A percentile compares a stretch with the other conserved stretches of the same genome.
Conservation (phyloP, 2,113 vertebrate genomes). For the Boulengeromyrus knoepffleri region DNA sequence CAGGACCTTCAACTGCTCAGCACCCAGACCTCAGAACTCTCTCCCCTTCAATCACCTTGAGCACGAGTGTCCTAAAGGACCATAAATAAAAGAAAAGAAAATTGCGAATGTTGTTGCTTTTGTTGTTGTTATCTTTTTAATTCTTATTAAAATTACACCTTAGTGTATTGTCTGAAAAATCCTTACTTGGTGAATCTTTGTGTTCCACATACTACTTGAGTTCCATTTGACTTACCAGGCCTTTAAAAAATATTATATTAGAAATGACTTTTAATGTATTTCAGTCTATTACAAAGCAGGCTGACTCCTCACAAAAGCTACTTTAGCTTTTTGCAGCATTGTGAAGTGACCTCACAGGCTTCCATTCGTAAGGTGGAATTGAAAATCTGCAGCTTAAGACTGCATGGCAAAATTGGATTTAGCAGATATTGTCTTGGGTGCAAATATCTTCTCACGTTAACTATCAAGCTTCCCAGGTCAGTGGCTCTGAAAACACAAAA, state of each 20-base stretch:
- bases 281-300: neutral
- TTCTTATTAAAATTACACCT: neutral
- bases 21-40: neutral
- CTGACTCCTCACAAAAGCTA: neutral
- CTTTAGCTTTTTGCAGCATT: neutral
- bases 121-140: neutral
- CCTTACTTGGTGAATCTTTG: neutral
- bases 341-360: neutral
- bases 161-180: neutral
- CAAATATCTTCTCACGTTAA: neutral
- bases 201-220: neutral
- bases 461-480: neutral
- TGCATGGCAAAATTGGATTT: neutral
- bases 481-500: neutral
- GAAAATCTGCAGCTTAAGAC: neutral
- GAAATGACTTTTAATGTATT: neutral
- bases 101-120: neutral
- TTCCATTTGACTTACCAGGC: neutral
- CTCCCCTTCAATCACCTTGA: neutral
- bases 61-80: neutral
- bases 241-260: neutral
- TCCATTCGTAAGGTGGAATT: neutral
- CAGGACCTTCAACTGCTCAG: neutral
- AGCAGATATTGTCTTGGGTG: constrained; percentile 6
- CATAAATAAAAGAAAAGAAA: neutral